phyloP scores from a whole-genome alignment of 2,797 vertebrate genomes.

The Coluber constrictor region DNA sequence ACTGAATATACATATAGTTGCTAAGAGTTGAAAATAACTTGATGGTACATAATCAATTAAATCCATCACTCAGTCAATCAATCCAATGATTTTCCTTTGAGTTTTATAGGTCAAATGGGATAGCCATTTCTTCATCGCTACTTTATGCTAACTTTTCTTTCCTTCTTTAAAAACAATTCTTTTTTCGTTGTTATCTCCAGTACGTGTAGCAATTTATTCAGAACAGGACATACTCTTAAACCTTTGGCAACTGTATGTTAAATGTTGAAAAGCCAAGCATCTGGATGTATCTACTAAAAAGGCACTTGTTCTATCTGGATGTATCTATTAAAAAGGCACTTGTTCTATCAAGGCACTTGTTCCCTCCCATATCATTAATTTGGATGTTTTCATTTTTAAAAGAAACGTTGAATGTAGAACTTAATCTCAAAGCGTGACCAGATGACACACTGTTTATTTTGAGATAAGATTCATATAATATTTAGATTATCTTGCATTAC shows the following conservation, averaged over 20 bases:
- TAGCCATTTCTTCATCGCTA: background rate
- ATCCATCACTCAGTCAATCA: background rate
- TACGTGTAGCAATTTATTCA: background rate
- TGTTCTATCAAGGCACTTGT: background rate
- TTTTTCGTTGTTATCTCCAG: background rate
- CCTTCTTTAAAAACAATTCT: background rate
- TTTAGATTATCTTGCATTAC: slow-evolving; percentile 2
- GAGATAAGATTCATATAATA: slow-evolving; percentile 26
- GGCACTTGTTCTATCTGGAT: background rate
- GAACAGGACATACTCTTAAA: slow-evolving; percentile 17
- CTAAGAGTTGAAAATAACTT: background rate
- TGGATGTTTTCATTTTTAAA: background rate
- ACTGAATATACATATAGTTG: background rate
- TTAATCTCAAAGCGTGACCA: background rate
- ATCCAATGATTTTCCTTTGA: background rate
- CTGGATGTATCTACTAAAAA: slow-evolving; percentile 6
- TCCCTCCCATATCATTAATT: background rate
- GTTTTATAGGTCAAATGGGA: background rate
- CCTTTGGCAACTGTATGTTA: slow-evolving; percentile 1
- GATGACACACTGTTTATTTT: background rate
- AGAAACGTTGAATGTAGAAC: background rate
- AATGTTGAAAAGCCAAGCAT: slow-evolving; percentile 4
- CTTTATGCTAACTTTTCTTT: background rate
- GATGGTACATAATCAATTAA: background rate
- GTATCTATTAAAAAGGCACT: slow-evolving; percentile 12